These are phyloP conservation scores for Sipha flava DNA, from an alignment of 1,140 invertebrate species.

Conservation along the genomic window DNA sequence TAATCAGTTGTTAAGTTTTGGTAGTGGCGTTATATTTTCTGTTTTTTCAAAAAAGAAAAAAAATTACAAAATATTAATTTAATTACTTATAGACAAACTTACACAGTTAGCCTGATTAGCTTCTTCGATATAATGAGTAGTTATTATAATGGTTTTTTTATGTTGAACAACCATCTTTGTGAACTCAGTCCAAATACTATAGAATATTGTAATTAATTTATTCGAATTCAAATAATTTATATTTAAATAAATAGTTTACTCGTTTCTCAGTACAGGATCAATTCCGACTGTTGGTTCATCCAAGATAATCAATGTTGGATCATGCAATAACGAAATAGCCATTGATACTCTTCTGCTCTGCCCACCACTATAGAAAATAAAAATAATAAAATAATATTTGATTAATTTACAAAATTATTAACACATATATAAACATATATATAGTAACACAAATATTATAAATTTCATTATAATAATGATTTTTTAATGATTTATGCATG, in stretches of 20 bases:
- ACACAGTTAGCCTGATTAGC: constrained; percentile 73
- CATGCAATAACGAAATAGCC: constrained; percentile 74
- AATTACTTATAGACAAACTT: constrained; percentile 41
- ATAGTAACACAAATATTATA: too few relatives aligned
- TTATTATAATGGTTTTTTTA: constrained; percentile 70
- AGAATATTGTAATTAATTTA: neutral
- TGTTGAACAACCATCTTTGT: constrained; percentile 57
- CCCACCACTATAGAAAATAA: constrained; percentile 73
- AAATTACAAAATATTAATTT: too few relatives aligned
- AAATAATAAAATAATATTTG: neutral
- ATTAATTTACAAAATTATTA: neutral
- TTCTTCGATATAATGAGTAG: constrained; percentile 92
- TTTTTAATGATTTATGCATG: too few relatives aligned
- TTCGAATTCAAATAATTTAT: too few relatives aligned
- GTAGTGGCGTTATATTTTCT: too few relatives aligned
- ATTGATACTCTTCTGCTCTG: constrained; percentile 80
- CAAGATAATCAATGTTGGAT: constrained; percentile 76
- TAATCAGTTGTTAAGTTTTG: too few relatives aligned
- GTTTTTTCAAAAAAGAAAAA: too few relatives aligned
- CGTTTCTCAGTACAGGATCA: constrained; percentile 71
- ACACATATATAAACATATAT: too few relatives aligned
- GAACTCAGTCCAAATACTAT: constrained; percentile 83
- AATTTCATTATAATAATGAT: too few relatives aligned
- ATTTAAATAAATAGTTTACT: neutral
- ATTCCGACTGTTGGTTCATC: constrained; percentile 90